Evolutionary conservation across 2,888 invertebrate genomes (phyloP).

Genomic region (Drosophila melanosoma): DNA sequence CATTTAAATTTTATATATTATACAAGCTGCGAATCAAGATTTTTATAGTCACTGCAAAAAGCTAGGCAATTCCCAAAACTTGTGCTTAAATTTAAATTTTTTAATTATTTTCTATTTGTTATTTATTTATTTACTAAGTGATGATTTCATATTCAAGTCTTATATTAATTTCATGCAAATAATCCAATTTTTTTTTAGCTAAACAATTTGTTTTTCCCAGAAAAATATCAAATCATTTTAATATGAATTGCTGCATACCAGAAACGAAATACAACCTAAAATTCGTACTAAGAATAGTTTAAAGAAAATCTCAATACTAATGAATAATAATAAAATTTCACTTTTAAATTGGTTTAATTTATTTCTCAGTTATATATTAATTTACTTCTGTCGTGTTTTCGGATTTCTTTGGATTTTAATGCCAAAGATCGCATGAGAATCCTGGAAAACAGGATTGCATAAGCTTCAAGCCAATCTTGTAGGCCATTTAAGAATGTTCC

Average conservation of each 20-base stretch:
- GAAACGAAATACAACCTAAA: not conserved
- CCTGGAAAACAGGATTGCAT: conserved; percentile 9
- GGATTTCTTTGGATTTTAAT: not conserved
- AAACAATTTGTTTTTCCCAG: no score
- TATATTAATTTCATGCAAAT: not conserved
- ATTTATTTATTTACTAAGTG: no score
- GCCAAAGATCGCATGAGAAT: not conserved
- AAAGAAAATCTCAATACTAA: no score
- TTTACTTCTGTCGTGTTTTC: not conserved
- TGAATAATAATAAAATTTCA: no score
- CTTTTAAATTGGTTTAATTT: not conserved
- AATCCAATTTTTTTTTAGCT: no score
- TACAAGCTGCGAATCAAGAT: not conserved
- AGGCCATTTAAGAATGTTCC: conserved; percentile 41
- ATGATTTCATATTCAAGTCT: not conserved
- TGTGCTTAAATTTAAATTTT: not conserved
- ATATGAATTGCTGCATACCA: no score
- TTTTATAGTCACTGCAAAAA: not conserved
- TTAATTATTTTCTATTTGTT: not conserved
- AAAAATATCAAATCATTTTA: no score
- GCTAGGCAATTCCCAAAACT: not conserved
- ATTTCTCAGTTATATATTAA: not conserved
- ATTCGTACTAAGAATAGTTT: not conserved
- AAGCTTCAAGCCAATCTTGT: conserved; percentile 44
- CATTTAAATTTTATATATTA: not conserved